These are phyloP conservation scores for Ceratina australensis DNA, from an alignment of 1,140 invertebrate genomes.

Conservation along the genomic window DNA sequence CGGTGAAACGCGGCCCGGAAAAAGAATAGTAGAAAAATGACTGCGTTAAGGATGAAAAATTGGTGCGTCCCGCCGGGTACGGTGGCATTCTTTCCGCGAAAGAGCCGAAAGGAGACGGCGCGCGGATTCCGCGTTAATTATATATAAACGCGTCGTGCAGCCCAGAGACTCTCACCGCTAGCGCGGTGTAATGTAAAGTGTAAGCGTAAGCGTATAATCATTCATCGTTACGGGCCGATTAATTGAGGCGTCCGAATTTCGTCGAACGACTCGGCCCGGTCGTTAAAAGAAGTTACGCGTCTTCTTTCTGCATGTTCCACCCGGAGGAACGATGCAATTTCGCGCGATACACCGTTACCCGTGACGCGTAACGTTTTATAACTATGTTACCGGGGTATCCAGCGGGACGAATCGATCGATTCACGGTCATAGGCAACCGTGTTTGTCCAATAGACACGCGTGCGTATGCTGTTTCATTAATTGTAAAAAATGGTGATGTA, in stretches of 20 bases:
- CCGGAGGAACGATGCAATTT: conserved; percentile 18
- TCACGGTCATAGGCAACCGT: conserved; percentile 13
- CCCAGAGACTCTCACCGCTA: too few relatives aligned
- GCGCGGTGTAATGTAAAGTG: too few relatives aligned
- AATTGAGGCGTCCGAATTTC: conserved; percentile 35
- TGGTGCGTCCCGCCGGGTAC: neutral
- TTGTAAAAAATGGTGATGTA: too few relatives aligned
- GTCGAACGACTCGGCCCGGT: conserved; percentile 1
- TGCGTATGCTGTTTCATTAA: too few relatives aligned
- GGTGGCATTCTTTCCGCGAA: conserved; percentile 4
- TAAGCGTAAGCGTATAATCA: conserved; percentile 39
- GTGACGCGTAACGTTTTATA: neutral
- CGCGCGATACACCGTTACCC: conserved; percentile 14
- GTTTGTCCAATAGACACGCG: too few relatives aligned
- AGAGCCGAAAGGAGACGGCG: neutral
- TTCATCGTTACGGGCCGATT: conserved; percentile 45
- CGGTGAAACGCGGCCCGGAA: neutral
- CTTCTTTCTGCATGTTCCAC: neutral
- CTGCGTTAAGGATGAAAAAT: neutral
- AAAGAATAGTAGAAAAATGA: neutral
- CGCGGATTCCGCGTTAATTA: conserved; percentile 28
- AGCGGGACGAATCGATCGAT: conserved; percentile 38
- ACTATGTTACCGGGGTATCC: conserved; percentile 3
- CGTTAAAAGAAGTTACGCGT: neutral
- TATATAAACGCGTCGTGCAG: neutral